Conservation (phyloP, 2,888 invertebrate genomes). For the Melinaea menophilus region DNA sequence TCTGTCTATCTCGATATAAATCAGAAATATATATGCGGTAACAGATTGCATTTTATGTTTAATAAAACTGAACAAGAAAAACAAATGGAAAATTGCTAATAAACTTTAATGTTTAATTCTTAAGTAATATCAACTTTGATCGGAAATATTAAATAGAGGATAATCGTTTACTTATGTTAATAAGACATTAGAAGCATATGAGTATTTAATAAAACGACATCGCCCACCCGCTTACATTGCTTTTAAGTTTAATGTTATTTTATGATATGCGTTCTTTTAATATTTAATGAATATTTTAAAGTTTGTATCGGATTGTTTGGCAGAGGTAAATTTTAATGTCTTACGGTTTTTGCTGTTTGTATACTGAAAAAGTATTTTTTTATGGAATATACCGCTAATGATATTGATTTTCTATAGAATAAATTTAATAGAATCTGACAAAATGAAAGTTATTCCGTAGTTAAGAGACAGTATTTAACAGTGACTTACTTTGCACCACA, state of each 20-base stretch:
- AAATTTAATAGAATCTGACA: neutral
- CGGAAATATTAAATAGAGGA: neutral
- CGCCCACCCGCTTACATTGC: neutral
- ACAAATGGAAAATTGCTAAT: neutral
- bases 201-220: neutral
- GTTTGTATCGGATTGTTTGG: neutral
- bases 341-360: neutral
- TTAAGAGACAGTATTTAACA: too few relatives aligned
- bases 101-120: conserved; percentile 1
- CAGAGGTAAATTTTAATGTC: too few relatives aligned
- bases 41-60: neutral
- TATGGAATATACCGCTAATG: neutral
- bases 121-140: neutral
- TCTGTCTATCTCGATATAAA: too few relatives aligned
- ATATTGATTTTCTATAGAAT: too few relatives aligned
- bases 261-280: neutral
- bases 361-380: neutral
- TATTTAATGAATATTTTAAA: neutral
- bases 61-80: neutral
- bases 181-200: conserved; percentile 1
- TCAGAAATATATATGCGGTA: too few relatives aligned
- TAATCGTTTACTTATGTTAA: neutral
- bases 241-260: neutral
- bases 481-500: too few relatives aligned
- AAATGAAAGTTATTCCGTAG: too few relatives aligned